phyloP scores from a whole-genome alignment of 2,888 invertebrate genomes.

The Drosophila conformis region DNA sequence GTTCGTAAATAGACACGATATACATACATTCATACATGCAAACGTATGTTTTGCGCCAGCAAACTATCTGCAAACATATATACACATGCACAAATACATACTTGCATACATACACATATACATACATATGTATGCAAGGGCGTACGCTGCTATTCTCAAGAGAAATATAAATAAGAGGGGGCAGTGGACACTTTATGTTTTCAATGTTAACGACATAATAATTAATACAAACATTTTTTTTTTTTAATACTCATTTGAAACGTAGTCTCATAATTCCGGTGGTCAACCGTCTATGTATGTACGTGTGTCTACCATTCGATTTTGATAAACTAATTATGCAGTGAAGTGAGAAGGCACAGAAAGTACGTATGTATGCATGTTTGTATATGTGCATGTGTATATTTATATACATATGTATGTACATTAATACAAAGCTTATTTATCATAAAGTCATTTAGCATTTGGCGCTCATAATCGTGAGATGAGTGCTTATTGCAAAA shows the following conservation, averaged over 20 bases:
- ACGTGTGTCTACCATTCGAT: constrained; percentile 37
- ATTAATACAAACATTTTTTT: not conserved
- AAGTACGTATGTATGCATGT: not conserved
- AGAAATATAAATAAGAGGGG: not conserved
- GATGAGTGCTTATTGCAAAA: not conserved
- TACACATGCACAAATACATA: not conserved
- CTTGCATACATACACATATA: not conserved
- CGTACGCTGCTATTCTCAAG: not conserved
- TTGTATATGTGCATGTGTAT: not conserved
- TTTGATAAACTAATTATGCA: constrained; percentile 30
- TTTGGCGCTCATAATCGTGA: constrained; percentile 2
- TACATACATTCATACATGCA: constrained; percentile 1
- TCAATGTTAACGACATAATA: constrained; percentile 2
- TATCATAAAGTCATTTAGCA: not conserved
- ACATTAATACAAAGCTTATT: not conserved
- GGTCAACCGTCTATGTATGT: constrained; percentile 1
- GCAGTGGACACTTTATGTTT: not conserved
- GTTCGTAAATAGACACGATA: not conserved
- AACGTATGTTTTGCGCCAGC: constrained; percentile 13
- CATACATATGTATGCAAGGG: constrained; percentile 9
- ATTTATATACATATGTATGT: not conserved
- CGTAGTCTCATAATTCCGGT: not conserved
- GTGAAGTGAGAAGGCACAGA: constrained; percentile 14
- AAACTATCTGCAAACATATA: not conserved
- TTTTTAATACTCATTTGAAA: not conserved